Percentiles rank a stretch among this genome's conserved stretches.
phyloP scores from a whole-genome alignment of 2,797 vertebrate species.

The Ficedula albicollis region DNA sequence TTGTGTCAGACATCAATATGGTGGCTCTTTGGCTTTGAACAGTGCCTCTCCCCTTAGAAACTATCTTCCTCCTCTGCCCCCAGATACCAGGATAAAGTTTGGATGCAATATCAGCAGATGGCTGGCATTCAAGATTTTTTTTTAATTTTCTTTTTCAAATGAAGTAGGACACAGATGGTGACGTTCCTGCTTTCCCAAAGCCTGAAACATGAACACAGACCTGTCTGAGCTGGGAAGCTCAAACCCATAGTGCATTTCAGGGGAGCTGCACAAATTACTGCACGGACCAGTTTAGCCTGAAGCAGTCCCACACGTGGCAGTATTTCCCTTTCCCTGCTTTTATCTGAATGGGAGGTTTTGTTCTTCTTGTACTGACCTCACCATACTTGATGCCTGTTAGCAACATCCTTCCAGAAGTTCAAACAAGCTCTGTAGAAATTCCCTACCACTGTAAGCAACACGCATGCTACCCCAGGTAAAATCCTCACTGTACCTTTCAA shows the following conservation, averaged over 20 bases:
- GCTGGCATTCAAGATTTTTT: not conserved
- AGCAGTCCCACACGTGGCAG: not conserved
- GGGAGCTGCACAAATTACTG: not conserved
- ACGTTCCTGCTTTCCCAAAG: not conserved
- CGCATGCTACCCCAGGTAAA: not conserved
- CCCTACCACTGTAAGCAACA: not conserved
- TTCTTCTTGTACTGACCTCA: not conserved
- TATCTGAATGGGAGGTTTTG: slow-evolving; percentile 12
- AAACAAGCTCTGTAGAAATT: not conserved
- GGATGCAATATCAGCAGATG: not conserved
- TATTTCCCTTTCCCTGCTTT: not conserved
- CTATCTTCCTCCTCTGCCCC: not conserved
- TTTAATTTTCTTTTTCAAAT: not conserved
- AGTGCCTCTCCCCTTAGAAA: not conserved
- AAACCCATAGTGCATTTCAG: not conserved
- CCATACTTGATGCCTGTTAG: not conserved
- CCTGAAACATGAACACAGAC: not conserved
- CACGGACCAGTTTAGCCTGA: not conserved
- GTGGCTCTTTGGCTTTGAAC: not conserved
- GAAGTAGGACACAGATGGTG: slow-evolving; percentile 40
- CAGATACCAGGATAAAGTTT: not conserved
- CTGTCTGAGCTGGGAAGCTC: not conserved
- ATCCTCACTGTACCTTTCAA: not conserved
- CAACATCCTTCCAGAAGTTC: not conserved
- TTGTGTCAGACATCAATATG: not conserved